phyloP scores from a whole-genome alignment of 2,888 invertebrate genomes.

The Tipula helvola region DNA sequence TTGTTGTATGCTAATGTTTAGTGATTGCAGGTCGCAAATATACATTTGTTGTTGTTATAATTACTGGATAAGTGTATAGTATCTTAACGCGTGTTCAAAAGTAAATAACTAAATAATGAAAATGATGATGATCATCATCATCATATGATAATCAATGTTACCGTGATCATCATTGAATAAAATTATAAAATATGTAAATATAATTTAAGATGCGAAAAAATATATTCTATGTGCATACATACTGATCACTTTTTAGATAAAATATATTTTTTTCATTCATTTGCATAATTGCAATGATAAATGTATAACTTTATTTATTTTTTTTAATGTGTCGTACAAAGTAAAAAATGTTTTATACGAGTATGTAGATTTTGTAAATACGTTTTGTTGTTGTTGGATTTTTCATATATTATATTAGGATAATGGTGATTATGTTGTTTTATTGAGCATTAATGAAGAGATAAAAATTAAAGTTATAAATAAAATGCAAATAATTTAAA shows the following conservation, averaged over 20 bases:
- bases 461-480: neutral
- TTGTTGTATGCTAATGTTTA: neutral
- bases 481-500: neutral
- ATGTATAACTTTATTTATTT: neutral
- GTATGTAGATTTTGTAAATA: neutral
- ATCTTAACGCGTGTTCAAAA: neutral
- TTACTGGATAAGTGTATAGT: neutral
- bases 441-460: conserved; percentile 10
- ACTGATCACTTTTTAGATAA: conserved; percentile 4
- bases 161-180: neutral
- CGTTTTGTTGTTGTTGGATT: neutral
- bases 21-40: neutral
- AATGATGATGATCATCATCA: neutral
- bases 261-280: neutral
- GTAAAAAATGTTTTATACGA: neutral
- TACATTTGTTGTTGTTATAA: neutral
- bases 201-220: neutral
- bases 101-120: neutral
- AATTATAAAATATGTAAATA: neutral
- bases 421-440: conserved; percentile 8
- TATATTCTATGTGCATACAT: neutral
- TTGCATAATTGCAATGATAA: conserved; percentile 10
- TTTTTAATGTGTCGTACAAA: neutral
- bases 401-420: neutral
- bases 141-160: neutral